Evolutionary conservation across 2,113 vertebrate genomes (phyloP).

Genomic region (Sander lucioperca): DNA sequence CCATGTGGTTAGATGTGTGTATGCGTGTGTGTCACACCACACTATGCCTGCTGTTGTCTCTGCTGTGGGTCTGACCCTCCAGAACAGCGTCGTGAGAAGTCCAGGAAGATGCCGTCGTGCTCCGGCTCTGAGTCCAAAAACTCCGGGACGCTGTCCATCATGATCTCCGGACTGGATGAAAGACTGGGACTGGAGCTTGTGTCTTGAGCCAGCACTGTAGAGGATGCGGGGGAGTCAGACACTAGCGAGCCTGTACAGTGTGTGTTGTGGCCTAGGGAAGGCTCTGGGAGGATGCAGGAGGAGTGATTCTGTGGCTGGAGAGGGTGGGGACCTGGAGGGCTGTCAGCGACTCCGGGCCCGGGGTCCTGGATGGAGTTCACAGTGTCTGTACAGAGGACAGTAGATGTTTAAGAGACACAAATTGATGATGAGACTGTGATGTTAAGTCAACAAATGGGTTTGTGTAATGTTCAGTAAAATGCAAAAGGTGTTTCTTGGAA

Average conservation of each 20-base stretch:
- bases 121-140: conserved; percentile 90
- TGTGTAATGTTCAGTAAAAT: not conserved
- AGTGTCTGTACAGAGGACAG: conserved; percentile 70
- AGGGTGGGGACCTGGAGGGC: not conserved
- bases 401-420: not conserved
- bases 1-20: not conserved
- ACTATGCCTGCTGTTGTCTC: conserved; percentile 85
- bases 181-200: conserved; percentile 73
- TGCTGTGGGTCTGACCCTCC: conserved; percentile 72
- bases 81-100: conserved; percentile 85
- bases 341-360: not conserved
- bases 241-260: conserved; percentile 30
- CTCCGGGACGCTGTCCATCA: conserved; percentile 87
- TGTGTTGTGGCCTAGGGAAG: conserved; percentile 69
- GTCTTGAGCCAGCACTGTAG: conserved; percentile 70
- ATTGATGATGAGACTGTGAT: not conserved
- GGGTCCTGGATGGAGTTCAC: conserved; percentile 73
- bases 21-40: conserved; percentile 46
- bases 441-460: not conserved
- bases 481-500: no score
- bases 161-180: conserved; percentile 88
- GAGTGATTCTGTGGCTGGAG: conserved; percentile 53
- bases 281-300: conserved; percentile 64
- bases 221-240: conserved; percentile 56
- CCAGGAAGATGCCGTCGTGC: conserved; percentile 93